These are phyloP conservation scores for Nomada fucata DNA, from an alignment of 2,888 invertebrate species.

Conservation along the genomic window DNA sequence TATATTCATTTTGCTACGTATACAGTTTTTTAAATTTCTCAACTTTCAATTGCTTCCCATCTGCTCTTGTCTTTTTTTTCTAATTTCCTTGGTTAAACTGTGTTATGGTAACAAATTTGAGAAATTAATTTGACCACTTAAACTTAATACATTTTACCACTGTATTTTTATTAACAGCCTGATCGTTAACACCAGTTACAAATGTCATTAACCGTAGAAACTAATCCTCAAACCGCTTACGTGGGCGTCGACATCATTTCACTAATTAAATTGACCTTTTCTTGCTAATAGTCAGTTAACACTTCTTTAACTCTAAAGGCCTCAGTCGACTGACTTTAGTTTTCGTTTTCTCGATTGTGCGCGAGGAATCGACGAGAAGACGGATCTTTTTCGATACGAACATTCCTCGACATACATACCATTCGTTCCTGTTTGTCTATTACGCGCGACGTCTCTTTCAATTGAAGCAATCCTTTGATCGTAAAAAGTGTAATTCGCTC, in stretches of 20 bases:
- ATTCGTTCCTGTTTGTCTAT: constrained; percentile 18
- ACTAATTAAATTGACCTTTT: constrained; percentile 75
- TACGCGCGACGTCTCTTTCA: constrained; percentile 10
- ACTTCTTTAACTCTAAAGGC: constrained; percentile 55
- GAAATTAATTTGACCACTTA: constrained; percentile 1
- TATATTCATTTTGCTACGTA: constrained; percentile 17
- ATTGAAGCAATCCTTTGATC: constrained; percentile 35
- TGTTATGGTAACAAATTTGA: background rate
- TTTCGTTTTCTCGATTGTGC: constrained; percentile 55
- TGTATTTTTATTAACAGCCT: constrained; percentile 1
- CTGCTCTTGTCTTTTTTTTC: background rate
- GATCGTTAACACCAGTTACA: constrained; percentile 19
- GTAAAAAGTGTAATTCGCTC: constrained; percentile 12
- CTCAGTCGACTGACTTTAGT: constrained; percentile 60
- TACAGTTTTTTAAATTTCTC: background rate
- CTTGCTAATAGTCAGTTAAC: constrained; percentile 66
- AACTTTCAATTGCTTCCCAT: background rate
- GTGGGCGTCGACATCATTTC: constrained; percentile 66
- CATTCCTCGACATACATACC: constrained; percentile 16
- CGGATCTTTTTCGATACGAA: constrained; percentile 21
- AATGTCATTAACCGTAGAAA: constrained; percentile 43
- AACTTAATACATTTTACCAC: background rate
- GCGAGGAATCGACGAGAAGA: constrained; percentile 32
- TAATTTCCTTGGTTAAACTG: background rate
- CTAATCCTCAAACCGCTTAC: constrained; percentile 35